Percentiles rank a stretch among this genome's conserved stretches.
Evolutionary conservation across 2,888 invertebrate species (phyloP).

Genomic region (Notodonta ziczac): DNA sequence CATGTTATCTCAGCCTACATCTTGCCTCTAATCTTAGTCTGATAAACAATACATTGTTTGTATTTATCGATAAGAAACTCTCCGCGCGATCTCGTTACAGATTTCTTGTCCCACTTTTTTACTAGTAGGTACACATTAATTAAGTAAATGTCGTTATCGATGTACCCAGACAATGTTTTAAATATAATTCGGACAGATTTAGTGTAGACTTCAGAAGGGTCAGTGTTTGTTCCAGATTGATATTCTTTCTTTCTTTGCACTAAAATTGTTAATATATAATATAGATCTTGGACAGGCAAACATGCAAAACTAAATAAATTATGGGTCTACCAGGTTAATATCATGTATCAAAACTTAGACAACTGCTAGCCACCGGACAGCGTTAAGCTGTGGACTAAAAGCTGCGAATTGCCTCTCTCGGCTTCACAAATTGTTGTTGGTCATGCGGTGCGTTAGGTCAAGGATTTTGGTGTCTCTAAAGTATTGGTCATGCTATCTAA

Average conservation of each 20-base stretch:
- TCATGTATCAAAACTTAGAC: background rate
- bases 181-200: background rate
- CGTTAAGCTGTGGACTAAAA: background rate
- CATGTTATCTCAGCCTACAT: constrained; percentile 41
- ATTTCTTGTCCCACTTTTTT: constrained; percentile 25
- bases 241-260: no score
- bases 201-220: no score
- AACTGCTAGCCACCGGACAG: background rate
- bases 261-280: no score
- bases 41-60: constrained; percentile 39
- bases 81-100: constrained; percentile 24
- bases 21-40: constrained; percentile 33
- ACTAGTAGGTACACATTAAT: background rate
- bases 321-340: background rate
- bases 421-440: background rate
- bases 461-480: no score
- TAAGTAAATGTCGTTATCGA: background rate
- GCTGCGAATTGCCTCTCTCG: background rate
- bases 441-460: no score
- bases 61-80: constrained; percentile 28
- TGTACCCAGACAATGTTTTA: background rate
- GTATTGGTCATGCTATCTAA: no score
- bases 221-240: no score
- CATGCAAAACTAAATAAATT: no score
- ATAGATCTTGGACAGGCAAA: no score